phyloP scores from a whole-genome alignment of 2,113 vertebrate genomes.

The Nannobrachium achirus region DNA sequence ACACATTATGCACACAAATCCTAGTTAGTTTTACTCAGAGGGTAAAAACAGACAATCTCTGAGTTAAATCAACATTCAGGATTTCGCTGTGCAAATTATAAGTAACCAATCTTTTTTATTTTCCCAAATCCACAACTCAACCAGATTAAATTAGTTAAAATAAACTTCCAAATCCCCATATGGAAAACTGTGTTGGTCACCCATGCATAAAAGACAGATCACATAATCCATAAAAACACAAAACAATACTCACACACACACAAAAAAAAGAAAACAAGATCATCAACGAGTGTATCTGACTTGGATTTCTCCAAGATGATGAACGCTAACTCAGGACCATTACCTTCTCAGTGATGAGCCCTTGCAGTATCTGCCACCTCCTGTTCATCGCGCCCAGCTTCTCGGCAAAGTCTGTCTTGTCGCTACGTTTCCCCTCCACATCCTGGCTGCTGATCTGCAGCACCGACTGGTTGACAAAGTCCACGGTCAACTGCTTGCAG shows the following conservation, averaged over 20 bases:
- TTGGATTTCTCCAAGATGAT: background rate
- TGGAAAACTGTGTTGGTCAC: too few relatives aligned
- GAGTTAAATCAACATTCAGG: too few relatives aligned
- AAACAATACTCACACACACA: slow-evolving; percentile 13
- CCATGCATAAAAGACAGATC: background rate
- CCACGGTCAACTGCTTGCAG: slow-evolving; percentile 95
- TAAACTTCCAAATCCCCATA: too few relatives aligned
- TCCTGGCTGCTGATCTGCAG: slow-evolving; percentile 96
- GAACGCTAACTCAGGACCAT: background rate
- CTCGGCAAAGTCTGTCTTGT: slow-evolving; percentile 97
- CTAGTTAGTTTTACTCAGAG: slow-evolving; percentile 3
- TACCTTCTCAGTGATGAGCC: slow-evolving; percentile 90
- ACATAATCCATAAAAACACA: slow-evolving; percentile 4
- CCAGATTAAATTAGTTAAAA: too few relatives aligned
- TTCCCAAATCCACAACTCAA: background rate
- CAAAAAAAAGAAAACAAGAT: background rate
- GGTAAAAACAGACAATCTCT: background rate
- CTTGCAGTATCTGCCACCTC: slow-evolving; percentile 94
- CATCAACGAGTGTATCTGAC: too few relatives aligned
- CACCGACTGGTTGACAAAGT: slow-evolving; percentile 98
- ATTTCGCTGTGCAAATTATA: background rate
- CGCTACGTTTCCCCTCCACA: slow-evolving; percentile 94
- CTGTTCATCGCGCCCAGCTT: slow-evolving; percentile 95
- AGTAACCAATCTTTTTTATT: too few relatives aligned
- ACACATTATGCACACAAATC: background rate